Base-by-base conservation (phyloP, 2,888 invertebrate genomes). In the Phortica okadai region DNA sequence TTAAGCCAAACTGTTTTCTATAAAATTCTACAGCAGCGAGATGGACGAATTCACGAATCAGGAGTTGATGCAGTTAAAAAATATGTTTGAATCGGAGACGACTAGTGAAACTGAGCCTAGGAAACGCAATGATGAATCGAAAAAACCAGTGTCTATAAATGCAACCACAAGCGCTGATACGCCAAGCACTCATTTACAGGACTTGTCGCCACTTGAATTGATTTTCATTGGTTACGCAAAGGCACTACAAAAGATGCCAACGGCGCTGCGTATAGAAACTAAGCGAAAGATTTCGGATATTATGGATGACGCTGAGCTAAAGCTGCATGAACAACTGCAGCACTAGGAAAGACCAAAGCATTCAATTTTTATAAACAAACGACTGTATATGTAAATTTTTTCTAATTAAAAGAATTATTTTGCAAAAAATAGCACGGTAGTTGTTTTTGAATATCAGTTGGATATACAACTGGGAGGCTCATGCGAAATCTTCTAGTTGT, bases 171-270 rank as follows among this genome's bases (percentile, higher is more conserved):
- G 21, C 1, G 21, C 21, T 21, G 21, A 21, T 21, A 14, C 14
- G 16, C 16, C 21, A 59, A 16, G 21, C 25, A 58, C 76, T 10
- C 54, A 73, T 21, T 76, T 82, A 45, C 77, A 74, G 41, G 80
- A 75, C 74, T 69, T 83, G 8, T 69, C 82, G 25, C 76, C 83
- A 3, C 70, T 83, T 58, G 83, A 83, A 66, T 76, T 82, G 25
- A 82, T 82, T 74, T 83, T 83, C 70, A 72, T 83, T 0, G 82
- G 82, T 6, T 83, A 82, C 77, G 83, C 83, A 0, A 83, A 82
- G 14, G 79, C 79, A 59, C 75, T 83, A 25, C 80, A 83, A 76
- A 80, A 78, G 67, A 83, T 83, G 83, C 83, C 83, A 7, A 44
- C 79, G 10, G 10, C 75, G 0, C 6, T 82, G 69, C 82, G 82